phyloP scores from a whole-genome alignment of 2,797 vertebrate genomes.

The Mionectes olivaceus region DNA sequence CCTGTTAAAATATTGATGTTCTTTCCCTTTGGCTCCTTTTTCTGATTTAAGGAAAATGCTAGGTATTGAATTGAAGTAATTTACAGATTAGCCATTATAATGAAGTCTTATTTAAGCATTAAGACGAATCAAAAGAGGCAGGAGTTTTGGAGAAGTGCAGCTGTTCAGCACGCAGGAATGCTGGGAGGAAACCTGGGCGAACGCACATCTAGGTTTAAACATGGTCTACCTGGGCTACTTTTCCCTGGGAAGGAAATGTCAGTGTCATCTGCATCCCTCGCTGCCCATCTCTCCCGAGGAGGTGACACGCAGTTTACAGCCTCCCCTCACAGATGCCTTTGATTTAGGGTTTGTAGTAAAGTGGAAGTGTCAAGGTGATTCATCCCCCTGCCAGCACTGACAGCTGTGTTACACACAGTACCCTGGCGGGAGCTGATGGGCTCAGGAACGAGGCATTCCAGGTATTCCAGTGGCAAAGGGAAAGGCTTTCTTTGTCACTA shows the following conservation, averaged over 20 bases:
- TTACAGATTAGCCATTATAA: conserved; percentile 43
- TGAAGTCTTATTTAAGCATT: conserved; percentile 19
- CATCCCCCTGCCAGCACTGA: conserved; percentile 18
- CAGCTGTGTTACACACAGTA: not conserved
- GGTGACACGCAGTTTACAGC: conserved; percentile 17
- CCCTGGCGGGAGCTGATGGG: too few relatives aligned
- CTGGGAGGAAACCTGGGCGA: not conserved
- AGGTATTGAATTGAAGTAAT: conserved; percentile 40
- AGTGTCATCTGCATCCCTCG: conserved; percentile 8
- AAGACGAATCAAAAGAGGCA: not conserved
- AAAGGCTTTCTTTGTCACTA: not conserved
- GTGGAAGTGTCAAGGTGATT: conserved; percentile 54
- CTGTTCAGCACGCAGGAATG: not conserved
- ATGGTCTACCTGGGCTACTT: not conserved
- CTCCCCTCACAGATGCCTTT: conserved; percentile 42
- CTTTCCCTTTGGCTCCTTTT: not conserved
- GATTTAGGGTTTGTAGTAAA: conserved; percentile 51
- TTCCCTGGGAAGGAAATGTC: conserved; percentile 10
- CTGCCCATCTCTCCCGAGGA: not conserved
- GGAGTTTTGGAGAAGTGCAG: not conserved
- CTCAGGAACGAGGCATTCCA: not conserved
- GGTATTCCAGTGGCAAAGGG: not conserved
- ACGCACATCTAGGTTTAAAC: not conserved
- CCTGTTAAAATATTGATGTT: conserved; percentile 34
- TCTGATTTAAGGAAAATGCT: conserved; percentile 10